These are phyloP conservation scores for Brachylomia viminalis DNA, from an alignment of 2,888 invertebrate genomes.

Conservation along the genomic window DNA sequence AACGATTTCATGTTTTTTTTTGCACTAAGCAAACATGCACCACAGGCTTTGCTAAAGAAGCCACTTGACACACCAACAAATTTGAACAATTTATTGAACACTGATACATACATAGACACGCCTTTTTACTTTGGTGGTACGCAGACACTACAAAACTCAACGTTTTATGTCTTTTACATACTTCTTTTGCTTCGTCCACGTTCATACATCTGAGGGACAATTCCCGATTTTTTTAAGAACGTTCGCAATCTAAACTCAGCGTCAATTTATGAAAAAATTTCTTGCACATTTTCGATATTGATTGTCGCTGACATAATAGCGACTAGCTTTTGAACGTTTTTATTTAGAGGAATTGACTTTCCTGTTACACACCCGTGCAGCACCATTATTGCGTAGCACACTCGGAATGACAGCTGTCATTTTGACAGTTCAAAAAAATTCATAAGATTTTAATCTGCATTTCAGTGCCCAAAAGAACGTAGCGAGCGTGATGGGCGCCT, in stretches of 20 bases:
- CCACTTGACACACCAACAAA: background rate
- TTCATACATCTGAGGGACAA: background rate
- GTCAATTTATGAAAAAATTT: too few species aligned
- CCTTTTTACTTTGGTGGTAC: background rate
- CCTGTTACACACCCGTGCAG: background rate
- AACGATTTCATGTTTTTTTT: background rate
- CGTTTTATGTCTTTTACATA: background rate
- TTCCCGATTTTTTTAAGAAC: too few species aligned
- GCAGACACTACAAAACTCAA: background rate
- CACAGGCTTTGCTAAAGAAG: constrained; percentile 5
- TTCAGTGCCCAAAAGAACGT: constrained; percentile 96
- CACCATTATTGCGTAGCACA: background rate
- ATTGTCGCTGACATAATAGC: too few species aligned
- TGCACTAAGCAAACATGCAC: background rate
- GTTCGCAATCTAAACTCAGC: too few species aligned
- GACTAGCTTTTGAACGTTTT: too few species aligned
- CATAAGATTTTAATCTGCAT: background rate
- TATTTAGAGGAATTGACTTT: too few species aligned
- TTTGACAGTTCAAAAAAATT: background rate
- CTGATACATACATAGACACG: constrained; percentile 3
- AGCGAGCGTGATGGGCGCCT: constrained; percentile 96
- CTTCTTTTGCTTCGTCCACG: constrained; percentile 1
- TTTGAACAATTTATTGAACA: background rate
- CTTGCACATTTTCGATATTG: too few species aligned
- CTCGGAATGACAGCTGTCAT: background rate